These are phyloP conservation scores for Columba guinea DNA, from an alignment of 2,797 vertebrate species.

Conservation along the genomic window DNA sequence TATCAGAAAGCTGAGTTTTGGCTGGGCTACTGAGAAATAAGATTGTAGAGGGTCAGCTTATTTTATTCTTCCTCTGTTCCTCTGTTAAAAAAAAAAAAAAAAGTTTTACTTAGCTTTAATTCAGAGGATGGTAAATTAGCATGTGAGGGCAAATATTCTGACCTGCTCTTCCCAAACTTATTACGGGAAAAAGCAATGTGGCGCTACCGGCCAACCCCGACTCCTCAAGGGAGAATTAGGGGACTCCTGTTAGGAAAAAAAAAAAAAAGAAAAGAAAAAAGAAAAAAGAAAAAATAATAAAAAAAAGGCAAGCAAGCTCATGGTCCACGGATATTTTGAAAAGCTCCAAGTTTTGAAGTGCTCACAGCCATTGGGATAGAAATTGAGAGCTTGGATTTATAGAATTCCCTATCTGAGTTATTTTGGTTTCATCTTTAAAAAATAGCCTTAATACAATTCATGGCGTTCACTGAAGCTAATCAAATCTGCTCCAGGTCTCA, in stretches of 20 bases:
- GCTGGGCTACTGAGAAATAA: not conserved
- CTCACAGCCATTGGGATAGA: not conserved
- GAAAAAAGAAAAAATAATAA: too few species aligned
- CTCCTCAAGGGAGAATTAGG: not conserved
- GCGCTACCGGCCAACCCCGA: not conserved
- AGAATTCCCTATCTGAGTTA: not conserved
- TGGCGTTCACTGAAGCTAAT: not conserved
- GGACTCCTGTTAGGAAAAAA: not conserved
- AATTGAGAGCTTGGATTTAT: not conserved
- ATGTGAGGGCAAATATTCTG: not conserved
- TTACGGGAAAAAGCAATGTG: fast-evolving
- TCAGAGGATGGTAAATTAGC: not conserved
- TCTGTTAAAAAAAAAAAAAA: not conserved
- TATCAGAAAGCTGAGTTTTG: not conserved
- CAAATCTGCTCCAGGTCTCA: not conserved
- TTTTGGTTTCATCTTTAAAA: not conserved
- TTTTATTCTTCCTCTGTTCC: not conserved
- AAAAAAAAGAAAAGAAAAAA: too few species aligned
- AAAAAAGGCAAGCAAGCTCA: not conserved
- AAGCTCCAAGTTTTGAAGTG: not conserved
- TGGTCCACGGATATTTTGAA: not conserved
- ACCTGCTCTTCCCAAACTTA: not conserved
- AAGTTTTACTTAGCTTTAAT: not conserved
- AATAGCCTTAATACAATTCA: not conserved
- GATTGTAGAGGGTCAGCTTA: not conserved